Evolutionary conservation across 2,797 vertebrate species (phyloP).

Genomic region (Lerista edwardsae): DNA sequence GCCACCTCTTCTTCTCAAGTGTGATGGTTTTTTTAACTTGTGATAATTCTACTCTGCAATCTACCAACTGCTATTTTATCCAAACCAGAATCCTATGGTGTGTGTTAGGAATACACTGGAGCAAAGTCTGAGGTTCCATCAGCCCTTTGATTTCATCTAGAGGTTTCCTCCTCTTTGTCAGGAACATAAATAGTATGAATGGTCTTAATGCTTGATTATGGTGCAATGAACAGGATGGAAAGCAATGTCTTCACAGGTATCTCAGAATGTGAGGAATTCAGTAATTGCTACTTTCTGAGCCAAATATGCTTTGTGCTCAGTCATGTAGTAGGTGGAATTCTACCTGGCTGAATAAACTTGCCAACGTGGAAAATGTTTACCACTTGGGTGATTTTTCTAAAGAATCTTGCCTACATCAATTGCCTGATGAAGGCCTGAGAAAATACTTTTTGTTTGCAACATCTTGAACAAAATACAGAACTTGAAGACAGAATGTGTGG

Average conservation of each 20-base stretch:
- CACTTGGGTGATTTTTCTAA: conserved; percentile 7
- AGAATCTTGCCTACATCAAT: conserved; percentile 12
- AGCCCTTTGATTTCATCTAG: conserved; percentile 19
- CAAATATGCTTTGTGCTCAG: conserved; percentile 17
- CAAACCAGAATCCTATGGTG: not conserved
- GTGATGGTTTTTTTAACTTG: too few relatives aligned
- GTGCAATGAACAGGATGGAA: not conserved
- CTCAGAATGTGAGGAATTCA: conserved; percentile 31
- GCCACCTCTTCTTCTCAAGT: too few relatives aligned
- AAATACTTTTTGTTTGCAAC: fast-evolving
- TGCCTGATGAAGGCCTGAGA: not conserved
- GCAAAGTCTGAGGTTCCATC: not conserved
- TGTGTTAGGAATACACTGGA: not conserved
- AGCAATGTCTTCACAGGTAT: conserved; percentile 22
- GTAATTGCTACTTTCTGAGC: conserved; percentile 27
- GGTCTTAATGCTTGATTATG: not conserved
- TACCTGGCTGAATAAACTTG: not conserved
- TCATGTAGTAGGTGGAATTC: conserved; percentile 17
- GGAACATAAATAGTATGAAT: conserved; percentile 17
- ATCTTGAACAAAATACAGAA: not conserved
- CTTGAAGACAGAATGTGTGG: not conserved
- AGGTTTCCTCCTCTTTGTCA: conserved; percentile 5
- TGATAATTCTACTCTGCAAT: too few relatives aligned
- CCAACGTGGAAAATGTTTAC: conserved; percentile 13
- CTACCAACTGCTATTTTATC: too few relatives aligned